Evolutionary conservation across 2,797 vertebrate species (phyloP).

Genomic region (Cossypha polioptera): DNA sequence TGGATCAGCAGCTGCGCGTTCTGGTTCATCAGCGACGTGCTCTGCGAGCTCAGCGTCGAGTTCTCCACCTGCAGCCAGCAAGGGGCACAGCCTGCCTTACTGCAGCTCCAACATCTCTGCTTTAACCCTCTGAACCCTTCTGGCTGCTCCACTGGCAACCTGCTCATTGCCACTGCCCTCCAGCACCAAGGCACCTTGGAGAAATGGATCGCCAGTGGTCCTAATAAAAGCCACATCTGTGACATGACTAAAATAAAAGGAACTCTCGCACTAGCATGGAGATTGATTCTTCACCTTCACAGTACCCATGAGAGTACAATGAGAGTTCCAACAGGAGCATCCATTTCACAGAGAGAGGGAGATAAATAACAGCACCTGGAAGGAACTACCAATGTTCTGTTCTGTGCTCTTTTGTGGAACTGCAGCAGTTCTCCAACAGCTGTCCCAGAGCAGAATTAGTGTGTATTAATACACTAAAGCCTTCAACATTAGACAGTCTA

Average conservation of each 20-base stretch:
- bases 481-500: neutral
- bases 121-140: neutral
- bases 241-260: neutral
- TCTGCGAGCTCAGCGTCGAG: conserved; percentile 91
- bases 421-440: neutral
- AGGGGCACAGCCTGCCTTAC: neutral
- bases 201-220: neutral
- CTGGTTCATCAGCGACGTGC: conserved; percentile 91
- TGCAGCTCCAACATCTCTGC: too few species aligned
- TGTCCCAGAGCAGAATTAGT: neutral
- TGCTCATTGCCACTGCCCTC: neutral
- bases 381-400: neutral
- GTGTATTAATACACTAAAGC: neutral
- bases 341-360: neutral
- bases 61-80: conserved; percentile 87
- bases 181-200: neutral
- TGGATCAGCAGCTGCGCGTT: conserved; percentile 93
- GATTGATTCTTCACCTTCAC: neutral
- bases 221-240: neutral
- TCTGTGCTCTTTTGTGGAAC: neutral
- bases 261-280: neutral
- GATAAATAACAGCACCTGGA: neutral
- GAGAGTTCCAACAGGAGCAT: neutral
- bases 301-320: neutral
- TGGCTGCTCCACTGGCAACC: neutral